These are phyloP conservation scores for Hemichromis elongatus DNA, from an alignment of 2,113 vertebrate genomes.

Conservation along the genomic window DNA sequence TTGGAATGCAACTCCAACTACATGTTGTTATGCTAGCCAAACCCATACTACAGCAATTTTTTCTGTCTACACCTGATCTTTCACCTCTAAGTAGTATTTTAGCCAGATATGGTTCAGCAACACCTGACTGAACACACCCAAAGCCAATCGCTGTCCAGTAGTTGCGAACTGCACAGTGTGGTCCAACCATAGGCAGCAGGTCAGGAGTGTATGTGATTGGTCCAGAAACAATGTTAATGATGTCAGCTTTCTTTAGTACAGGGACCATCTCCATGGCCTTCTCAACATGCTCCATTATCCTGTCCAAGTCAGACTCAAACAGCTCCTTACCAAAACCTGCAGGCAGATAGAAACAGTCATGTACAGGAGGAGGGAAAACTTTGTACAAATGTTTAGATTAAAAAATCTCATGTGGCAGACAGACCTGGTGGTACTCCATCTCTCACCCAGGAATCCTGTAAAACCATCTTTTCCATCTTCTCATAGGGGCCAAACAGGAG, in stretches of 20 bases:
- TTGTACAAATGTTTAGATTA: neutral
- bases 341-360: neutral
- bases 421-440: conserved; percentile 85
- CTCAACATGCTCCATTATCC: conserved; percentile 91
- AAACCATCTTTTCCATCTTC: conserved; percentile 89
- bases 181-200: conserved; percentile 93
- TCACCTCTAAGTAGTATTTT: neutral
- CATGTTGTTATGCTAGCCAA: neutral
- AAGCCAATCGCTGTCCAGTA: conserved; percentile 96
- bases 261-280: conserved; percentile 95
- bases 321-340: conserved; percentile 96
- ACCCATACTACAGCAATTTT: neutral
- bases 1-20: neutral
- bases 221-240: conserved; percentile 88
- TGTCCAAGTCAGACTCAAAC: conserved; percentile 94
- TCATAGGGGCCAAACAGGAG: conserved; percentile 95
- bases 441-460: conserved; percentile 90
- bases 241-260: conserved; percentile 86
- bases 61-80: neutral
- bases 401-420: neutral
- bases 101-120: neutral
- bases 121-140: conserved; percentile 70
- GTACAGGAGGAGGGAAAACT: neutral
- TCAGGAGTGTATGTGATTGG: conserved; percentile 98
- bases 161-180: conserved; percentile 87